phyloP scores from a whole-genome alignment of 2,797 vertebrate genomes.

The Acomys russatus region DNA sequence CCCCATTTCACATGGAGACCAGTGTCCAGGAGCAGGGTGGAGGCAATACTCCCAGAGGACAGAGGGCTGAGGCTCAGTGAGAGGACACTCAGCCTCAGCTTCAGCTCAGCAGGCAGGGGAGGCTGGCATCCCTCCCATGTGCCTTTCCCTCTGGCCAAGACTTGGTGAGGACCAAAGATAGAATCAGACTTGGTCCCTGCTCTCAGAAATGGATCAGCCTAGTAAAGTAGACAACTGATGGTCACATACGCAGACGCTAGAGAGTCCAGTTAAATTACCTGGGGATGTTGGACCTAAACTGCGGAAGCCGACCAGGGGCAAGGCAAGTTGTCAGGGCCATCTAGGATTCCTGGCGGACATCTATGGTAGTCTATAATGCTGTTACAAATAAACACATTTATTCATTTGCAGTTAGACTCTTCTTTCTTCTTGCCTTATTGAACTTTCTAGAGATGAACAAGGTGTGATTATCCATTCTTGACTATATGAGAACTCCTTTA shows the following conservation, averaged over 20 bases:
- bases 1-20: neutral
- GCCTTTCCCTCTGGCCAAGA: neutral
- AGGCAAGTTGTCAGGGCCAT: neutral
- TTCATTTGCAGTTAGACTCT: neutral
- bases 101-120: neutral
- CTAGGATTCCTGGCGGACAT: neutral
- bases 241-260: neutral
- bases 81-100: neutral
- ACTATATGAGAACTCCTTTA: conserved; percentile 1
- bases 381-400: conserved; percentile 13
- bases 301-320: neutral
- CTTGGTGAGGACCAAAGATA: neutral
- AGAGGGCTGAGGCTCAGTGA: neutral
- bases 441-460: neutral
- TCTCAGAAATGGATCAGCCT: neutral
- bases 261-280: neutral
- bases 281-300: too few relatives aligned
- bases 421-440: neutral
- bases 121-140: neutral
- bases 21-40: neutral
- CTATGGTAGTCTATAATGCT: neutral
- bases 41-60: neutral
- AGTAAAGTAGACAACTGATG: neutral
- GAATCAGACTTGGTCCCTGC: neutral
- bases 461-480: neutral